A percentile compares a stretch with the other conserved stretches of the same genome.
Conservation (phyloP, 1,140 invertebrate genomes). For the Drosophila teissieri region DNA sequence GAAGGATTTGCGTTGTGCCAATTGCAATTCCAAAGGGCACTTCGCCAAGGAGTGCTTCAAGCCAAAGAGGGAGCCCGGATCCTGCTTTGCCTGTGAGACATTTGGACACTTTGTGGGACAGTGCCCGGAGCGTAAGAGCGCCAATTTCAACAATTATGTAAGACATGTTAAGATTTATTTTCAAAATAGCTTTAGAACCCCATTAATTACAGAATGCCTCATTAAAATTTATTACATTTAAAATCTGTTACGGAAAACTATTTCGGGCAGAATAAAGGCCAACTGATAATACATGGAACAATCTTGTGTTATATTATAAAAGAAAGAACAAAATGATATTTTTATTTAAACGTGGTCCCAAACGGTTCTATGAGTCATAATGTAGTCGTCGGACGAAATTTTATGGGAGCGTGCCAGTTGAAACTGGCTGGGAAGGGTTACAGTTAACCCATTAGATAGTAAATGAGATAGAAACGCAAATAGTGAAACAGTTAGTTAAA, state of each 20-base stretch:
- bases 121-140: neutral
- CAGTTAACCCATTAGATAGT: neutral
- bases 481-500: neutral
- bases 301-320: neutral
- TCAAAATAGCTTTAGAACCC: neutral
- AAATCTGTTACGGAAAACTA: neutral
- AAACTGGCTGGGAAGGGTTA: neutral
- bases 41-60: too few relatives aligned
- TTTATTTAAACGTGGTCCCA: too few relatives aligned
- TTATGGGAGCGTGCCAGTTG: neutral
- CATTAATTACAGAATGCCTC: conserved; percentile 1
- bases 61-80: too few relatives aligned
- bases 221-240: too few relatives aligned
- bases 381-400: too few relatives aligned
- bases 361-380: too few relatives aligned
- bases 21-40: too few relatives aligned
- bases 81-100: too few relatives aligned
- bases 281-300: neutral
- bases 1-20: neutral
- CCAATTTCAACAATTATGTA: neutral
- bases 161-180: neutral
- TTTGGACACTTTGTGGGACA: neutral
- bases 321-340: neutral
- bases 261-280: neutral
- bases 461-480: neutral